Evolutionary conservation across 2,797 vertebrate genomes (phyloP), one percentile per base, ranked within the genome.

Genomic region (Macrochelys suwanniensis): DNA sequence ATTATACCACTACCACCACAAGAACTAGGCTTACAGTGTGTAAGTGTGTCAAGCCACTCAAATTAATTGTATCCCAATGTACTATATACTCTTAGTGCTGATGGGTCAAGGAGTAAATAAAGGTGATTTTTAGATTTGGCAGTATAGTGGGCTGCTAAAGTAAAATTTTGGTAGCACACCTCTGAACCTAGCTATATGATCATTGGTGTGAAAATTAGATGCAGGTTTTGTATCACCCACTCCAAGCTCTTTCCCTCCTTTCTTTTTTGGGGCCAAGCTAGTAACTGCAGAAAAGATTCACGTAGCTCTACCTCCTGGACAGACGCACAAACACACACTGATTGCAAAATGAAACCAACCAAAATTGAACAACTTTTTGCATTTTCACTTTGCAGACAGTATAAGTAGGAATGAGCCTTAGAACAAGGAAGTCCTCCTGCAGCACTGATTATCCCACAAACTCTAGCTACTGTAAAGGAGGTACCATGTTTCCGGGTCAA

Each of bases 351-450:
- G 25, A 85, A 15, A 91, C 81, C 17, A 91, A 80, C 59, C 85
- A 57, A 7, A 78, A 80, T 2, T 15, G 2, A 89, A 89, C 0
- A 88, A 12, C 25, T 82, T 87, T 91, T 80, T 56, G 1, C 31
- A 80, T 80, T 92, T 92, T 87, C 54, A 82, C 49, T 93, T n/a
- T 87, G 53, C 28, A 80, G 86, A 42, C 11, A 96, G 13, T 89
- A 85, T 54, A 83, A 89, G 54, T 56, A 79, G 17, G 7, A 80
- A 5, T 45, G 88, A 81, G 53, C 71, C 28, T 57, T 87, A 53
- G 17, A 92, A 94, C 93, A 84, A 5, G 23, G 54, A 31, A 91
- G 26, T 78, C 28, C 9, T 85, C 54, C 54, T 57, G 2, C 12
- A 82, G 25, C 11, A 84, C 9, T 50, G 26, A 21, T 23, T 74